Percentiles rank a stretch among this genome's conserved stretches.
Conservation (phyloP, 1,140 invertebrate genomes). For the Drosophila tsacasi region DNA sequence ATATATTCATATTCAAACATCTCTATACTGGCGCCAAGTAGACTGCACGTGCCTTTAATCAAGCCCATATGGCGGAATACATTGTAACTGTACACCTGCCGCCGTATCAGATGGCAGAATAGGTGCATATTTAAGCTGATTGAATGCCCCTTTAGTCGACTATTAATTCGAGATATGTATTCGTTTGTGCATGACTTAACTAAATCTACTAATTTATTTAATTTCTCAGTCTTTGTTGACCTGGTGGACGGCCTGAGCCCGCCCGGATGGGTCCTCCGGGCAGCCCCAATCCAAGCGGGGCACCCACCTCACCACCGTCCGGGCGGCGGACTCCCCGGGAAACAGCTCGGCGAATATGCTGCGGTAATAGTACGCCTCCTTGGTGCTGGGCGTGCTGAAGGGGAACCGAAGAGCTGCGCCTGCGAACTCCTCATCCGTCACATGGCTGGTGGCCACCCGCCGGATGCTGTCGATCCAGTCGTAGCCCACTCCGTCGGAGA, state of each 20-base stretch:
- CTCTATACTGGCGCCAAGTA: conserved; percentile 7
- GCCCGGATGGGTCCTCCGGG: conserved; percentile 80
- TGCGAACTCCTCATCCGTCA: conserved; percentile 88
- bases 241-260: conserved; percentile 79
- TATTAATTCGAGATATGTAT: conserved; percentile 1
- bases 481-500: conserved; percentile 93
- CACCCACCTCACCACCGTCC: conserved; percentile 77
- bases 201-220: conserved; percentile 12
- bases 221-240: conserved; percentile 64
- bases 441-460: conserved; percentile 87
- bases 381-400: conserved; percentile 91
- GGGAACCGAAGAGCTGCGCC: conserved; percentile 87
- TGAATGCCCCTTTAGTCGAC: not conserved
- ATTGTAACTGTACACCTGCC: conserved; percentile 2
- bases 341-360: conserved; percentile 78
- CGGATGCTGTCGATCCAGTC: conserved; percentile 82
- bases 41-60: conserved; percentile 8
- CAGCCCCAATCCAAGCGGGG: conserved; percentile 84
- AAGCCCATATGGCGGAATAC: not conserved
- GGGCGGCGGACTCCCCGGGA: conserved; percentile 67
- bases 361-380: conserved; percentile 94
- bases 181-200: conserved; percentile 10
- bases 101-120: conserved; percentile 2
- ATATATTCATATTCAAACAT: not conserved
- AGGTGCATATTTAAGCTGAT: conserved; percentile 17